Evolutionary conservation across 1,140 invertebrate genomes (phyloP).

Genomic region (Cataglyphis hispanica): DNA sequence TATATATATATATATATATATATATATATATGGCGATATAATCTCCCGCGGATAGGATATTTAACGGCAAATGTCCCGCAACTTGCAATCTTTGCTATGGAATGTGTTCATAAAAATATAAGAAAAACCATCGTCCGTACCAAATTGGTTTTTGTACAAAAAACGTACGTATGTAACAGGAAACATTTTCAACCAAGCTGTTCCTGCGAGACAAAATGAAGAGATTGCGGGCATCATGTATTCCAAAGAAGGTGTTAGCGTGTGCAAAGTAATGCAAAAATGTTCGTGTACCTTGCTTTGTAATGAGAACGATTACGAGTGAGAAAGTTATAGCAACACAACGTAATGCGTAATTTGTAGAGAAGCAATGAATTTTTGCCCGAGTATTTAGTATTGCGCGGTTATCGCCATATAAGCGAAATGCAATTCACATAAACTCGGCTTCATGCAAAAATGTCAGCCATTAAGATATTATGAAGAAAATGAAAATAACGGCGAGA

Average conservation of each 20-base stretch:
- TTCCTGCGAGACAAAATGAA: slow-evolving; percentile 10
- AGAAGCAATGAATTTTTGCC: slow-evolving; percentile 5
- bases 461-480: slow-evolving; percentile 31
- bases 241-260: slow-evolving; percentile 21
- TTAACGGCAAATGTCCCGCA: neutral
- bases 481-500: slow-evolving; percentile 15
- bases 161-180: slow-evolving; percentile 13
- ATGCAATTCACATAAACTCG: neutral
- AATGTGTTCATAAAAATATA: slow-evolving; percentile 21
- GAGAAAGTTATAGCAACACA: neutral
- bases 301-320: slow-evolving; percentile 39
- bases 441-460: slow-evolving; percentile 48
- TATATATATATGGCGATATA: slow-evolving; percentile 20
- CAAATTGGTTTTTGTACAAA: slow-evolving; percentile 8
- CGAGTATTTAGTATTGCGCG: neutral
- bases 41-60: slow-evolving; percentile 1
- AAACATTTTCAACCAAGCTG: neutral
- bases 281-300: neutral
- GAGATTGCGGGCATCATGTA: slow-evolving; percentile 23
- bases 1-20: too few species aligned
- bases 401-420: slow-evolving; percentile 39
- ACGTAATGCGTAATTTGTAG: slow-evolving; percentile 39
- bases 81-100: slow-evolving; percentile 6
- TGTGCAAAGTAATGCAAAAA: slow-evolving; percentile 24
- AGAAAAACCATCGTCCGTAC: neutral